These are phyloP conservation scores for Chelonus formosanus DNA, from an alignment of 2,888 invertebrate genomes.

Conservation along the genomic window DNA sequence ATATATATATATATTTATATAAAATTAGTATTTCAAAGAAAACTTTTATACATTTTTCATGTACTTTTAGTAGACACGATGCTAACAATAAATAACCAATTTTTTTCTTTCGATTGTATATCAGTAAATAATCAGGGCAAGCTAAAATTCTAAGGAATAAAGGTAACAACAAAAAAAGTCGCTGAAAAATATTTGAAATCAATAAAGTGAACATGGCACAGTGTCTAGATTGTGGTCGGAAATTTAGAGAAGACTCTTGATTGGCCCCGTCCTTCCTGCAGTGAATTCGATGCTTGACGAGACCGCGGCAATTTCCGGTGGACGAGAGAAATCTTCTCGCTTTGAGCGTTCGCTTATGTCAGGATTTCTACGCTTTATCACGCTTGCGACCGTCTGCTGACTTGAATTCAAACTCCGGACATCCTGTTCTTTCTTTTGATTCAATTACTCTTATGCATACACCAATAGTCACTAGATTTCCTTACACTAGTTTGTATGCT, in stretches of 20 bases:
- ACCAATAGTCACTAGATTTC: too few species aligned
- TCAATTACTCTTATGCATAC: background rate
- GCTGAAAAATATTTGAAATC: constrained; percentile 8
- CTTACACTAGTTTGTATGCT: too few species aligned
- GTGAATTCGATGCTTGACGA: constrained; percentile 32
- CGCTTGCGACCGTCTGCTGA: constrained; percentile 6
- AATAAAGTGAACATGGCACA: constrained; percentile 8
- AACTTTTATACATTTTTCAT: constrained; percentile 16
- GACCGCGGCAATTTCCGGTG: constrained; percentile 33
- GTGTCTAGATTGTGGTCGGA: constrained; percentile 26
- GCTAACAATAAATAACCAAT: background rate
- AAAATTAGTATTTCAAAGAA: constrained; percentile 24
- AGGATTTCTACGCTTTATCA: constrained; percentile 18
- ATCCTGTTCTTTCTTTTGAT: constrained; percentile 4
- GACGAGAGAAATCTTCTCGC: constrained; percentile 30
- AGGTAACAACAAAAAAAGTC: background rate
- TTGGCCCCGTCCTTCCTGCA: constrained; percentile 32
- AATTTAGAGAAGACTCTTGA: constrained; percentile 28
- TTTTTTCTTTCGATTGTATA: background rate
- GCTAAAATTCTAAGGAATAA: too few species aligned
- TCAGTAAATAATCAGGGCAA: background rate
- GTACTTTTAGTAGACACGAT: background rate
- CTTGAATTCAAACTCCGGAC: constrained; percentile 9
- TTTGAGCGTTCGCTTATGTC: constrained; percentile 27
- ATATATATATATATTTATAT: background rate